Evolutionary conservation across 2,797 vertebrate genomes (phyloP), one percentile per base, ranked within the genome.

Genomic region (Melanotaenia nigrans): DNA sequence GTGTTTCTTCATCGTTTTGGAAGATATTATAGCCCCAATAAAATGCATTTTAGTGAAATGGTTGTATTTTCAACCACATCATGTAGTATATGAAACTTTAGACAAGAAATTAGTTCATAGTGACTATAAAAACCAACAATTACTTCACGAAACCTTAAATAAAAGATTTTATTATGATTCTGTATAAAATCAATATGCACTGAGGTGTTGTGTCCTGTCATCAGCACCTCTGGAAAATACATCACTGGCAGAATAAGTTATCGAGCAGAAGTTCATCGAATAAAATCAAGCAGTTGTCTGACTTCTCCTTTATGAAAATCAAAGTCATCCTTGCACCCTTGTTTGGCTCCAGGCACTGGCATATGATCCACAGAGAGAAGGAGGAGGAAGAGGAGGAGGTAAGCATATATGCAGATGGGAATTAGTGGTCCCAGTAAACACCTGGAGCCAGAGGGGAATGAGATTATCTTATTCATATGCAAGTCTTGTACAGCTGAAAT

Each of bases 351-450:
- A 55, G 78, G 87, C 73, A 1, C 12, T 54, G 65, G 65, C 72
- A 75, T 58, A 56, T 47, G 61, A 74, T 75, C 73, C 54, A 58
- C 57, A 54, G 71, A 78, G 56, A 77, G 58, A 66, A 74, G 62
- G 73, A 35, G 60, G 30, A 65, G 79, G 4, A 42, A 78, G 71
- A 76, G 79, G 74, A 76, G 80, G 69, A 76, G 77, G 79, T 64
- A 61, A 72, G 61, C 62, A 53, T 86, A 73, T 73, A 81, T 92
- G 75, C 88, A 91, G 81, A 90, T 90, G 83, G 83, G 65, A 90
- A 89, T 85, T 82, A 85, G 53, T 72, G 84, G 78, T 88, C 82
- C 81, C 86, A 83, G 83, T 87, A 87, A 90, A 90, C 88, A 92
- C 90, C 89, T 92, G 90, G 86, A 89, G 90, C 89, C 84, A 79